Conservation (phyloP, 2,113 vertebrate species). For the Podarcis cretensis region DNA sequence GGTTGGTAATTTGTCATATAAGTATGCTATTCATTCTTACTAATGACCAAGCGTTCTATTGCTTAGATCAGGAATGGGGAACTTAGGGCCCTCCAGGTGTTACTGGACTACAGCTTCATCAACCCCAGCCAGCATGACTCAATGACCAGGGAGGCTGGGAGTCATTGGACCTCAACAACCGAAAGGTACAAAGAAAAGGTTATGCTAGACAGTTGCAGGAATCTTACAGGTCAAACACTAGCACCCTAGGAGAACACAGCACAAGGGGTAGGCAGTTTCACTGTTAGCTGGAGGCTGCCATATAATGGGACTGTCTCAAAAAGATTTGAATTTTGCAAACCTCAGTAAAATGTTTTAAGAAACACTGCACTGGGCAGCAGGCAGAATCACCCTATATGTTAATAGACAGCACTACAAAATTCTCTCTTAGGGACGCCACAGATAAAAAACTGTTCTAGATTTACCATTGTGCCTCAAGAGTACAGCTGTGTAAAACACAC, state of each 20-base stretch:
- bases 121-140: too few species aligned
- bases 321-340: background rate
- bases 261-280: background rate
- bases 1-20: background rate
- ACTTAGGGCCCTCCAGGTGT: too few species aligned
- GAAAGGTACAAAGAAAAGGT: too few species aligned
- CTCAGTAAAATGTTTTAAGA: background rate
- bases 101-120: too few species aligned
- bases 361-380: background rate
- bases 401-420: background rate
- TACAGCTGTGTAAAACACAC: slow-evolving; percentile 42
- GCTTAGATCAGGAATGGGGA: too few species aligned
- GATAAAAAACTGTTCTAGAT: slow-evolving; percentile 37
- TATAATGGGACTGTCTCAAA: background rate
- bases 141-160: too few species aligned
- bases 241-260: background rate
- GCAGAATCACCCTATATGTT: background rate
- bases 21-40: background rate
- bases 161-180: too few species aligned
- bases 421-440: background rate
- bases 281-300: background rate
- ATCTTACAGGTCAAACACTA: background rate
- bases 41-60: background rate
- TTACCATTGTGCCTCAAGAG: slow-evolving; percentile 54
- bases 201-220: background rate